These are phyloP conservation scores for Stercorarius parasiticus DNA, from an alignment of 2,113 vertebrate genomes.

Conservation along the genomic window DNA sequence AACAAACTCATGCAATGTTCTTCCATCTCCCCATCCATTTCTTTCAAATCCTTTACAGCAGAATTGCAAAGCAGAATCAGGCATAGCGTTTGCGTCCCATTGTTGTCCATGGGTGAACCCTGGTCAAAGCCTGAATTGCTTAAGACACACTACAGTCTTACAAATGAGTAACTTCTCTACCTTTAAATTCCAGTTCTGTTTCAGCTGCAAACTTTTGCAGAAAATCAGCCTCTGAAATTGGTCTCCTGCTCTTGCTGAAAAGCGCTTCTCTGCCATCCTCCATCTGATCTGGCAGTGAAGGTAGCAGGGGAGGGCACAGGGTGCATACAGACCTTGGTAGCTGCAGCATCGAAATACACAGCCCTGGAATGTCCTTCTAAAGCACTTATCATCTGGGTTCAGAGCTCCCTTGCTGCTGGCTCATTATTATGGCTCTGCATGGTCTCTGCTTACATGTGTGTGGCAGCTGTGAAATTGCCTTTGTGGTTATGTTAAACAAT, in stretches of 20 bases:
- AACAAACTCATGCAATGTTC: background rate
- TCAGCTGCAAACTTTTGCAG: background rate
- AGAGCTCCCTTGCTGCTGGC: background rate
- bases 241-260: background rate
- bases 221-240: background rate
- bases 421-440: background rate
- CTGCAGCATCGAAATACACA: background rate
- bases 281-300: background rate
- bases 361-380: background rate
- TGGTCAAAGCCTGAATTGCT: background rate
- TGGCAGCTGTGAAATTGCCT: background rate
- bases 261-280: background rate
- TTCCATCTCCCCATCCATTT: background rate
- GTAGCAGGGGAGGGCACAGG: background rate
- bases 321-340: background rate
- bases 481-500: background rate
- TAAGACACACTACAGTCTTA: rapidly evolving
- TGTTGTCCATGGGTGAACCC: rapidly evolving
- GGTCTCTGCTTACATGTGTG: background rate
- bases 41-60: background rate
- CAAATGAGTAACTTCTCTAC: background rate
- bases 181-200: background rate
- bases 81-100: background rate
- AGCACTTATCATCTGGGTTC: background rate
- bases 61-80: background rate